Conservation (phyloP, 2,113 vertebrate genomes). For the Pholis gunnellus region DNA sequence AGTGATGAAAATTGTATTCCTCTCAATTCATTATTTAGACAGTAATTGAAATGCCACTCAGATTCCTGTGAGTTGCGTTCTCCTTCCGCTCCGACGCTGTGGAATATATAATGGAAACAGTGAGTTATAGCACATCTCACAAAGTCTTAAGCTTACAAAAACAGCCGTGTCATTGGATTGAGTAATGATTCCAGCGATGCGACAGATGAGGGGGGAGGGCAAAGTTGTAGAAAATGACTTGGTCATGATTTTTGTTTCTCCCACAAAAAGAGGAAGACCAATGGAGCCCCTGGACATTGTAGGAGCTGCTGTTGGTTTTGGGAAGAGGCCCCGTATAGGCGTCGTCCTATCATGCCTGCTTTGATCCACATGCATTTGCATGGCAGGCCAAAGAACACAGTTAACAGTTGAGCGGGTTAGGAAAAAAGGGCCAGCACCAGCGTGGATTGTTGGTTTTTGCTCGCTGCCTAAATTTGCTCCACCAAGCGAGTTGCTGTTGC, state of each 20-base stretch:
- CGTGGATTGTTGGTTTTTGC: conserved; percentile 83
- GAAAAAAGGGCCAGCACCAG: conserved; percentile 86
- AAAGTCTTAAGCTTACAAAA: conserved; percentile 19
- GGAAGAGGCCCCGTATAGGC: conserved; percentile 77
- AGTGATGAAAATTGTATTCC: no score
- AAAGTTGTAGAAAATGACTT: conserved; percentile 61
- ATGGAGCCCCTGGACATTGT: conserved; percentile 75
- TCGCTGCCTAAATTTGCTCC: conserved; percentile 84
- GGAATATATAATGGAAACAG: conserved; percentile 21
- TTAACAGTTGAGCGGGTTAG: conserved; percentile 87
- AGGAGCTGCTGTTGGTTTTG: conserved; percentile 79
- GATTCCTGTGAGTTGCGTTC: conserved; percentile 2
- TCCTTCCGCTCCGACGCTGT: neutral
- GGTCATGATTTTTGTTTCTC: conserved; percentile 72
- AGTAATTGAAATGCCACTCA: conserved; percentile 11
- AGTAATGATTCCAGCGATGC: conserved; percentile 32
- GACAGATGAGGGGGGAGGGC: conserved; percentile 14
- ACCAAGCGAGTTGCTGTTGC: conserved; percentile 76
- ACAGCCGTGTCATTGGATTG: conserved; percentile 46
- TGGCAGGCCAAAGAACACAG: conserved; percentile 83
- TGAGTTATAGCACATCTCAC: conserved; percentile 18
- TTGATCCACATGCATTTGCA: conserved; percentile 84
- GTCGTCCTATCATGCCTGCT: conserved; percentile 80
- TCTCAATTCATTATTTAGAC: neutral
- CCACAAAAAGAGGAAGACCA: conserved; percentile 77